Evolutionary conservation across 2,888 invertebrate genomes (phyloP).

Genomic region (Nemapogon koenigi): DNA sequence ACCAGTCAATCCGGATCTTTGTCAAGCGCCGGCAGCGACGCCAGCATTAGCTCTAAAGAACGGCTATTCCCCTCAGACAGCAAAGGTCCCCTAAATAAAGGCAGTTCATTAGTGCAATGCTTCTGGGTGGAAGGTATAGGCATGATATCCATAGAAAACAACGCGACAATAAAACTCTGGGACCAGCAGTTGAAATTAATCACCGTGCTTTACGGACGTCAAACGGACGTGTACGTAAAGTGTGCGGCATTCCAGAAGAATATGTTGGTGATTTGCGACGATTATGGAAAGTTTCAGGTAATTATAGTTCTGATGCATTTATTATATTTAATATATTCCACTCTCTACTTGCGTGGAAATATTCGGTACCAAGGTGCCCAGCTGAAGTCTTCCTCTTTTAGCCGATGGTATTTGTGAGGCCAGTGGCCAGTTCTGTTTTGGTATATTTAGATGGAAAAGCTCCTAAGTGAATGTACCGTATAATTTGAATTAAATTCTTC

Average conservation of each 20-base stretch:
- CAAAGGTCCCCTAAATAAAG: constrained; percentile 28
- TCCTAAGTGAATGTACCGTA: too few relatives aligned
- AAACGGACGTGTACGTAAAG: constrained; percentile 31
- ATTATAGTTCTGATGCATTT: constrained; percentile 5
- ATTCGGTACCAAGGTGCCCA: too few relatives aligned
- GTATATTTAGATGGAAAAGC: too few relatives aligned
- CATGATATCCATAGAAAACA: constrained; percentile 42
- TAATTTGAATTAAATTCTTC: too few relatives aligned
- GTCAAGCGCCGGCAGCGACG: constrained; percentile 38
- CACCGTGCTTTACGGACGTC: constrained; percentile 37
- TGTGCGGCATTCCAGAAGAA: constrained; percentile 41
- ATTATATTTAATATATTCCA: background rate
- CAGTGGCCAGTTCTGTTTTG: too few relatives aligned
- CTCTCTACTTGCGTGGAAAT: too few relatives aligned
- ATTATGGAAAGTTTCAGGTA: constrained; percentile 41
- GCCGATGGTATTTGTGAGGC: too few relatives aligned
- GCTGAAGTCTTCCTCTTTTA: too few relatives aligned
- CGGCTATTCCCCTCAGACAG: constrained; percentile 31
- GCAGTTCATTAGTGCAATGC: constrained; percentile 36
- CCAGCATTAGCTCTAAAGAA: constrained; percentile 32
- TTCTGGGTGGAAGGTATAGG: constrained; percentile 37
- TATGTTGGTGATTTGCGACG: constrained; percentile 44
- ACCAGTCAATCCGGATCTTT: constrained; percentile 28
- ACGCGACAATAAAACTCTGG: constrained; percentile 50
- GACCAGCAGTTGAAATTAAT: constrained; percentile 29